Evolutionary conservation across 2,888 invertebrate genomes (phyloP).

Genomic region (Phragmatobia fuliginosa): DNA sequence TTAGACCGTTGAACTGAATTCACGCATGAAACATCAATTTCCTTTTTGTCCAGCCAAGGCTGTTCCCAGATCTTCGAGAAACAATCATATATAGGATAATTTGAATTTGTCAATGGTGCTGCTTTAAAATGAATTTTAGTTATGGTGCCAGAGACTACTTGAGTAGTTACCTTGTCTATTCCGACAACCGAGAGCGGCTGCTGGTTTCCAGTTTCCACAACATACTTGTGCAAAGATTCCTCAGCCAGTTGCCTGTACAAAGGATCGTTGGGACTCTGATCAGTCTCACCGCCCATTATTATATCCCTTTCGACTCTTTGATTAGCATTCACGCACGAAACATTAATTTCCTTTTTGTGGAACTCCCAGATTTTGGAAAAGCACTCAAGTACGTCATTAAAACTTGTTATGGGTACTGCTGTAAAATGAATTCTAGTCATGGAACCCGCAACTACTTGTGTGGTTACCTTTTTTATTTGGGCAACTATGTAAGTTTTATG

Average conservation of each 20-base stretch:
- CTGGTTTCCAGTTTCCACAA: not conserved
- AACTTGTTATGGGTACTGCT: constrained; percentile 80
- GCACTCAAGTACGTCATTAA: not conserved
- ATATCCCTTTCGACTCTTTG: not conserved
- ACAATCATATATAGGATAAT: constrained; percentile 28
- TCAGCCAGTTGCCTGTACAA: not conserved
- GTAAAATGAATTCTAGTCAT: constrained; percentile 83
- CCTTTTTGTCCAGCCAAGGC: not conserved
- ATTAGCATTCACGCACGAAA: constrained; percentile 11
- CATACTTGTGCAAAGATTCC: constrained; percentile 10
- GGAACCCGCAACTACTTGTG: constrained; percentile 80
- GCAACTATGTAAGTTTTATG: constrained; percentile 39
- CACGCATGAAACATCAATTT: not conserved
- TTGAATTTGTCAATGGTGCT: not conserved
- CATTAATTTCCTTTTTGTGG: not conserved
- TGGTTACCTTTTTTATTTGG: constrained; percentile 57
- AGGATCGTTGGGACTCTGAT: not conserved
- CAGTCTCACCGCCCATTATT: not conserved
- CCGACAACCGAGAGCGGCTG: not conserved
- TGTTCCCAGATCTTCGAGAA: constrained; percentile 70
- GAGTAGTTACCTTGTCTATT: not conserved
- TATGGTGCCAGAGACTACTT: not conserved
- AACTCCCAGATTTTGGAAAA: not conserved
- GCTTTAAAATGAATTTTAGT: constrained; percentile 10
- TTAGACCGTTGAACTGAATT: not conserved